Conservation (phyloP, 2,888 invertebrate species). For the Salticus scenicus region DNA sequence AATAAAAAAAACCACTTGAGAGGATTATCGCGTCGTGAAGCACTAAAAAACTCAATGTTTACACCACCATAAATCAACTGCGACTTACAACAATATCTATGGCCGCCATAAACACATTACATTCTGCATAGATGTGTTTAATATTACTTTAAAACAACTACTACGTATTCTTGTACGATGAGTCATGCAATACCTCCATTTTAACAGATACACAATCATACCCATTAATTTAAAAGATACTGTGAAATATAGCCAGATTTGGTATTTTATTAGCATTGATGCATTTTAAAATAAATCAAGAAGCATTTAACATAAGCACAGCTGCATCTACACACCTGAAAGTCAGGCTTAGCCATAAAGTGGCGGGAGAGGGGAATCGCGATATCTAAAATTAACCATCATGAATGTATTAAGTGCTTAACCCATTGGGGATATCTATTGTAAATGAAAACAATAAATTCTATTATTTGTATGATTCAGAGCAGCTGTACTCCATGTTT, state of each 20-base stretch:
- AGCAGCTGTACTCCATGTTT: slow-evolving; percentile 72
- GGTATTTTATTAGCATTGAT: slow-evolving; percentile 44
- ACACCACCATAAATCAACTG: slow-evolving; percentile 68
- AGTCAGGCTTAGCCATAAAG: slow-evolving; percentile 64
- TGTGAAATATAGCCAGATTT: slow-evolving; percentile 18
- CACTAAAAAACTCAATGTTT: slow-evolving; percentile 65
- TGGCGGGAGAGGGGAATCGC: slow-evolving; percentile 44
- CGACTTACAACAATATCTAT: slow-evolving; percentile 69
- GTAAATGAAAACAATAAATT: slow-evolving; percentile 66
- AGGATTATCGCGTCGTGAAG: slow-evolving; percentile 39
- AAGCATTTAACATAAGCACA: slow-evolving; percentile 69
- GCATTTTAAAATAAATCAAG: slow-evolving; percentile 66
- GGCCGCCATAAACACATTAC: slow-evolving; percentile 68
- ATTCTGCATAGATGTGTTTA: slow-evolving; percentile 66
- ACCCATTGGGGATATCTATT: slow-evolving; percentile 43
- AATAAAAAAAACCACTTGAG: slow-evolving; percentile 62
- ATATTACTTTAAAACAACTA: slow-evolving; percentile 48
- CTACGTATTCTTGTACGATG: neutral
- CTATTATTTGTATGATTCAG: slow-evolving; percentile 66
- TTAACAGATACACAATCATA: slow-evolving; percentile 19
- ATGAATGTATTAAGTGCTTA: slow-evolving; percentile 30
- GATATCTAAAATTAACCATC: slow-evolving; percentile 56
- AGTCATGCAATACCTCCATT: slow-evolving; percentile 19
- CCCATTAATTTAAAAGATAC: no score
- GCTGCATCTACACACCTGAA: slow-evolving; percentile 67